Conservation (phyloP, 2,888 invertebrate genomes). For the Athalia cordata region DNA sequence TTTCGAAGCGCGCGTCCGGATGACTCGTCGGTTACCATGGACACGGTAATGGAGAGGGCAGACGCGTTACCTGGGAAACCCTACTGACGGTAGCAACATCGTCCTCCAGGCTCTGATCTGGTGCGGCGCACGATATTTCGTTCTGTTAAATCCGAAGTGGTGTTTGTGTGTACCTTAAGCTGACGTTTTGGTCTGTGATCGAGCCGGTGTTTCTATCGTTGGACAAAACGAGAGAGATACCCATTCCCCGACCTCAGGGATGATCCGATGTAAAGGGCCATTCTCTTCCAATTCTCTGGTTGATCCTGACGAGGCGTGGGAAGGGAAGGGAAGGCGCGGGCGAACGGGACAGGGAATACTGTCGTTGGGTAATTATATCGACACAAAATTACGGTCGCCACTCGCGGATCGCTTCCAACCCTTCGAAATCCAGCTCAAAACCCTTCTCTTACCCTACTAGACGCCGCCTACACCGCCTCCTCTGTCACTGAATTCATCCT, state of each 20-base stretch:
- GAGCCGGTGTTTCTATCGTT: constrained; percentile 11
- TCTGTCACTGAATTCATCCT: constrained; percentile 16
- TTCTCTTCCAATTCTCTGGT: not conserved
- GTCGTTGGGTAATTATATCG: constrained; percentile 41
- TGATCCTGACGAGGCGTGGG: constrained; percentile 20
- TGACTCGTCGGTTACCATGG: constrained; percentile 22
- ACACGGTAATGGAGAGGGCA: constrained; percentile 47
- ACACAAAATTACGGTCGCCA: constrained; percentile 34
- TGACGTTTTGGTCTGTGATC: constrained; percentile 4
- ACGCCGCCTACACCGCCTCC: not conserved
- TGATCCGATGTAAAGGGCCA: constrained; percentile 9
- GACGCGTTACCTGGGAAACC: constrained; percentile 68
- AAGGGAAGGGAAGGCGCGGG: not conserved
- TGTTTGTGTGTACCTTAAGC: not conserved
- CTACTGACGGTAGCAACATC: constrained; percentile 42
- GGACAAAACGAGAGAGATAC: not conserved
- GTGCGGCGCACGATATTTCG: not conserved
- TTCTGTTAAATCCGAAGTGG: not conserved
- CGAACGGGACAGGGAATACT: not conserved
- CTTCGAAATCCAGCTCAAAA: constrained; percentile 1
- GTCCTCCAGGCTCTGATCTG: constrained; percentile 4
- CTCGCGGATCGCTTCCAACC: constrained; percentile 36
- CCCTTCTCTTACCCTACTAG: constrained; percentile 4
- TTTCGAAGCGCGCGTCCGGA: not conserved
- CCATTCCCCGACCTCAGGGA: not conserved